Evolutionary conservation across 2,888 invertebrate genomes (phyloP), one percentile per base, ranked within the genome.

Genomic region (Scotopteryx bipunctaria): DNA sequence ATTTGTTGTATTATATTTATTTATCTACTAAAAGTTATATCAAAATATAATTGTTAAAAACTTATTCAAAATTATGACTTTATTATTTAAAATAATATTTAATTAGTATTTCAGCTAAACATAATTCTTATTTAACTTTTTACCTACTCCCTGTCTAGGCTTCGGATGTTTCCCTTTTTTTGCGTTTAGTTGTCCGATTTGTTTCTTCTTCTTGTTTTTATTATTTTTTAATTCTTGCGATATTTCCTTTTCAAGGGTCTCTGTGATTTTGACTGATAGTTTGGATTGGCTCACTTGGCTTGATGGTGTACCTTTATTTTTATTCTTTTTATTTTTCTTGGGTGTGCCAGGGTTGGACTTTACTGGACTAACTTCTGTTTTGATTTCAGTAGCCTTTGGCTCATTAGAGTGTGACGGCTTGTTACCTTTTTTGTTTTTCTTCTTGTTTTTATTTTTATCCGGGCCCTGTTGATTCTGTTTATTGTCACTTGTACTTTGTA

Each of bases 211-310:
- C 57, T 83, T 83, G 5, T 73, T 61, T 53, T 81, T 73, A 19
- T 79, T 81, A 19, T 79, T 81, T 67, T 87, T 88, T 2, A 88
- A 54, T 61, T 86, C 86, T 48, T 77, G 80, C 2, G 86, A 73
- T 29, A 71, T 79, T 44, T 66, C 71, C 3, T 72, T 67, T 66
- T 81, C 77, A 0, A 79, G 38, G 17, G 73, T 70, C 40, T 81
- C 78, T 6, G 81, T 73, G 3, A 86, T 63, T 67, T 73, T 73
- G 3, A 62, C 59, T 66, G 73, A 63, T 53, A 66, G 71, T 66
- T 76, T 61, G 14, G 45, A 14, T 31, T 51, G 45, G 8, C 8
- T 48, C 25, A 9, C 9, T 21, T 43, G 41, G 23, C 8, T 49
- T 9, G 49, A 16, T 42, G 42, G 8, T 6, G 16, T 40, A 3